Percentiles rank a stretch among this genome's conserved stretches.
These are phyloP conservation scores for Stenopsyche tienmushanensis DNA, from an alignment of 1,140 invertebrate species.

Conservation along the genomic window DNA sequence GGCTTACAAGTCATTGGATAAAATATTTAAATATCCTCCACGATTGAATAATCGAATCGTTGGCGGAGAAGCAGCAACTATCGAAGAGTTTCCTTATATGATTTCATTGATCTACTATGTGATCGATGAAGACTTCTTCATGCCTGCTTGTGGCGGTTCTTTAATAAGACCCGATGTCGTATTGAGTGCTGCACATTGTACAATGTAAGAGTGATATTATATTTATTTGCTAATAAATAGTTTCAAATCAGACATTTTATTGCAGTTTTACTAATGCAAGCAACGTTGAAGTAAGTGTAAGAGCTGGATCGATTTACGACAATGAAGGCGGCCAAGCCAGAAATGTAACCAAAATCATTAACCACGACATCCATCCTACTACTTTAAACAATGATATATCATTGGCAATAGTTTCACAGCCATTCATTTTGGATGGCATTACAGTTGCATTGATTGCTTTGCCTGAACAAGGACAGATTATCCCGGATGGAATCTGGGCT, in stretches of 20 bases:
- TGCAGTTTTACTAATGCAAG: neutral
- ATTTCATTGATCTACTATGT: slow-evolving; percentile 26
- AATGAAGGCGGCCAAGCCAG: slow-evolving; percentile 18
- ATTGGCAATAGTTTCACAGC: slow-evolving; percentile 4
- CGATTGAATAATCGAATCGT: slow-evolving; percentile 23
- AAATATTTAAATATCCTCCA: neutral
- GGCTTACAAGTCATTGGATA: neutral
- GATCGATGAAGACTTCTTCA: slow-evolving; percentile 21
- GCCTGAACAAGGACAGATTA: slow-evolving; percentile 30
- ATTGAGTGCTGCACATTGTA: slow-evolving; percentile 62
- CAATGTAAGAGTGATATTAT: slow-evolving; percentile 40
- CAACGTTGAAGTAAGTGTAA: slow-evolving; percentile 9
- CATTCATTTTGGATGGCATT: neutral
- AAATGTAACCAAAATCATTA: slow-evolving; percentile 8
- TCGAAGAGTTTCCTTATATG: slow-evolving; percentile 35
- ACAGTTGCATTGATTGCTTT: slow-evolving; percentile 17
- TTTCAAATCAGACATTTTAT: no score
- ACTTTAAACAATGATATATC: slow-evolving; percentile 26
- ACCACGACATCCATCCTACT: slow-evolving; percentile 16
- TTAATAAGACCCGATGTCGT: slow-evolving; percentile 54
- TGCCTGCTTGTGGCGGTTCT: slow-evolving; percentile 57
- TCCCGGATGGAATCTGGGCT: slow-evolving; percentile 39
- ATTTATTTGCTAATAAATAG: no score
- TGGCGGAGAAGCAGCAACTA: slow-evolving; percentile 41
- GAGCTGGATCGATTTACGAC: slow-evolving; percentile 24